Base-by-base conservation (phyloP, 2,113 vertebrate genomes). In the Brevimyrus niger region DNA sequence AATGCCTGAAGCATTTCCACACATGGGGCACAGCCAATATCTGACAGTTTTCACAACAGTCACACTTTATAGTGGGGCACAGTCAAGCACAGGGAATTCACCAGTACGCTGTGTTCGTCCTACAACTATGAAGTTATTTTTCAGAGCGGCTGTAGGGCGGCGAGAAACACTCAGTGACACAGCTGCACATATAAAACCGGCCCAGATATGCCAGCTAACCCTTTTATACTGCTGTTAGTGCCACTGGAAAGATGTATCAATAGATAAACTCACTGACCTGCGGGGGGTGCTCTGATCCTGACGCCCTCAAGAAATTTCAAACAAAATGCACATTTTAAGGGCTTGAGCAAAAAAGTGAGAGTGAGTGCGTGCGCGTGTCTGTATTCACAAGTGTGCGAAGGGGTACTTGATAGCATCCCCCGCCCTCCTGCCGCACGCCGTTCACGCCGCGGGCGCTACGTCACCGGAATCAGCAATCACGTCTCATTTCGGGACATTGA, bases 201-300 rank as follows among this genome's bases (percentile, higher is more conserved):
- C 23, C 23, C 51, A 17, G 58, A 84, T 31, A 80, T 84, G 76
- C 35, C 13, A 9, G 31, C 88, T 88, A 73, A 73, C 87, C 58
- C 84, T 76, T 80, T 87, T 10, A 51, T 44, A 50, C 86, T 9
- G 2, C 46, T 47, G 9, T 47, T 9, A 15, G 31, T 38, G 82
- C 58, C 69, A 2, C 19, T 76, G 47, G 80, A 89, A 21, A 11
- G 23, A 46, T 19, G 21, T 44, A 87, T 87, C 47, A 46, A 87
- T 89, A 89, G 87, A 87, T 87, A 51, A 90, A 82, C 84, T 44
- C 89, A 86, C n/a, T 55, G 53, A 90, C 89, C 85, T 87, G 58
- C 61, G 46, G 58, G 84, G n/a, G n/a, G 8, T 69, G 80, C 76
- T 76, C 84, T 46, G 11, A 87, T 82, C 35, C 84, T 82, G 73